Conservation (phyloP, 1,140 invertebrate species). For the Caerostris extrusa region DNA sequence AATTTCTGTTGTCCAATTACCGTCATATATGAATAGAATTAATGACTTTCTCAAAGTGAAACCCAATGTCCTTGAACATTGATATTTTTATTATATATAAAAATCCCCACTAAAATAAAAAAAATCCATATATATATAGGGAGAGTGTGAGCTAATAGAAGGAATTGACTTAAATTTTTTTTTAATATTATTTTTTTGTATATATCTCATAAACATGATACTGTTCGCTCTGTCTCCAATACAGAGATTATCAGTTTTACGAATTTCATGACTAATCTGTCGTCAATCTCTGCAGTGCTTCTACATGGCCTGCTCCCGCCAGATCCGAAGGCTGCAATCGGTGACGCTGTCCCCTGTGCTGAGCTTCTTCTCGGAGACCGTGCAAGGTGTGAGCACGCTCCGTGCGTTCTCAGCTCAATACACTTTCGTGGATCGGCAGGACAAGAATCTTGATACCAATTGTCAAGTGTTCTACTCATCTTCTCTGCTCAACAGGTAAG, state of each 20-base stretch:
- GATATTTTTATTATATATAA: too few species aligned
- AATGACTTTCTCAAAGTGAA: too few species aligned
- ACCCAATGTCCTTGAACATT: too few species aligned
- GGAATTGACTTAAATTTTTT: background rate
- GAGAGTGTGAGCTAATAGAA: background rate
- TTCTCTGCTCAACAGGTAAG: slow-evolving; percentile 78
- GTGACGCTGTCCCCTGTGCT: slow-evolving; percentile 83
- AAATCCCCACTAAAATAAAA: background rate
- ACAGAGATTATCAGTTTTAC: background rate
- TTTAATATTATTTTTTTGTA: background rate
- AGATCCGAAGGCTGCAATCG: slow-evolving; percentile 84
- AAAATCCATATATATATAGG: background rate
- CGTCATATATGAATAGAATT: too few species aligned
- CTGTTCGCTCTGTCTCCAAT: too few species aligned
- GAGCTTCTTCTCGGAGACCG: slow-evolving; percentile 83
- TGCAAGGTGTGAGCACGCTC: slow-evolving; percentile 81
- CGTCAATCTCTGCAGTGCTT: slow-evolving; percentile 71
- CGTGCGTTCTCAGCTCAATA: slow-evolving; percentile 81
- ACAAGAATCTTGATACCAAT: slow-evolving; percentile 80
- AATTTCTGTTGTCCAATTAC: too few species aligned
- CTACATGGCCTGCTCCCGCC: slow-evolving; percentile 84
- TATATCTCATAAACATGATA: background rate
- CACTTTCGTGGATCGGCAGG: slow-evolving; percentile 80
- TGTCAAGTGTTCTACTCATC: slow-evolving; percentile 79
- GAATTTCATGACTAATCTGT: background rate